Conservation (phyloP, 2,113 vertebrate species). For the Gulo gulo region DNA sequence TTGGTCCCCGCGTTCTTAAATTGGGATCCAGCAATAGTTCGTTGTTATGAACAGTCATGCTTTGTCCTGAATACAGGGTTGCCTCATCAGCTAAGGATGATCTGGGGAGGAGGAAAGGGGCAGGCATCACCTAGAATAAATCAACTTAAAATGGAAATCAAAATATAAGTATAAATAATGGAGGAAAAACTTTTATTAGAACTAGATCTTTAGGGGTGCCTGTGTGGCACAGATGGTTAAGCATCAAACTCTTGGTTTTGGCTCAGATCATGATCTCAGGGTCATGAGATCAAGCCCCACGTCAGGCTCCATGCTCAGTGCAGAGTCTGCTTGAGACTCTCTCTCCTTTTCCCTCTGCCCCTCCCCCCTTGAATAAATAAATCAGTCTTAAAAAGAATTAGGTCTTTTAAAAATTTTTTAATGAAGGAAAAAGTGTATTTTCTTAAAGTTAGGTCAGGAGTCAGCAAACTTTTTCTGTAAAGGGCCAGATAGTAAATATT, state of each 20-base stretch:
- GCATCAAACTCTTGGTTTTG: neutral
- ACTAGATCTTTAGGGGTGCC: neutral
- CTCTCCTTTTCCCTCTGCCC: neutral
- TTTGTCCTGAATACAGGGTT: neutral
- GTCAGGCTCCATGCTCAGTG: neutral
- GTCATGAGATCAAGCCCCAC: neutral
- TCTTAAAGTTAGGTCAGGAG: neutral
- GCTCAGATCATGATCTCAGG: neutral
- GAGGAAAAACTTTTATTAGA: neutral
- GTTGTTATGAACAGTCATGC: neutral
- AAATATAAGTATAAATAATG: neutral
- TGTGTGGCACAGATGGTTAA: neutral
- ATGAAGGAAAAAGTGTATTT: neutral
- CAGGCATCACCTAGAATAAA: neutral
- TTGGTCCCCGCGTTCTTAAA: neutral
- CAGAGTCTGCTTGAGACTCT: neutral
- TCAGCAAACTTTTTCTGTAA: neutral
- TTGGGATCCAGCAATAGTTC: neutral
- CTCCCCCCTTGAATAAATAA: neutral
- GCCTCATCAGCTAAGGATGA: neutral
- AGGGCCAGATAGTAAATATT: neutral
- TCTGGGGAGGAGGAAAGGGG: neutral
- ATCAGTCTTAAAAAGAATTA: neutral
- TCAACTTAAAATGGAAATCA: neutral
- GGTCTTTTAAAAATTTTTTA: neutral